Evolutionary conservation across 2,888 invertebrate species (phyloP).

Genomic region (Acronicta alni): DNA sequence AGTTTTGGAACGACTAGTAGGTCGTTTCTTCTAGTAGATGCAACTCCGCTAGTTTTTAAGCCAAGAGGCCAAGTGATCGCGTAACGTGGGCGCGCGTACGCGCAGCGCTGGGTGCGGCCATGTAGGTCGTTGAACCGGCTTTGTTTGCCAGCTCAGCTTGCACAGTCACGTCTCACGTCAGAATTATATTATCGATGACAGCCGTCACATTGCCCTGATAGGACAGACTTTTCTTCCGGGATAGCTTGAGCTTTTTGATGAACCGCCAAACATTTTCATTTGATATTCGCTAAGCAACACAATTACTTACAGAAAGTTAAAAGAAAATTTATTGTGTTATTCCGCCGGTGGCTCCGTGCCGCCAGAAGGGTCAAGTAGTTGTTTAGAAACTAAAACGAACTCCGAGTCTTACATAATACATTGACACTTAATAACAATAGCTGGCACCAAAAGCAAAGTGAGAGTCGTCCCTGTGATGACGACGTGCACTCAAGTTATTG

Average conservation of each 20-base stretch:
- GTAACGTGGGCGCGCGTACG: constrained; percentile 80
- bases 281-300: constrained; percentile 12
- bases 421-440: constrained; percentile 76
- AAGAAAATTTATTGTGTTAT: no score
- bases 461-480: constrained; percentile 64
- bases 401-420: constrained; percentile 56
- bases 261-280: constrained; percentile 27
- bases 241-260: constrained; percentile 31
- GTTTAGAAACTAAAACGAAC: constrained; percentile 35
- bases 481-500: constrained; percentile 52
- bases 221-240: constrained; percentile 43
- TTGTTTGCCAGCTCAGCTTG: constrained; percentile 89
- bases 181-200: constrained; percentile 80
- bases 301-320: no score
- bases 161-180: constrained; percentile 74
- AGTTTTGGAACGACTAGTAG: constrained; percentile 21
- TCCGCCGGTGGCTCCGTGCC: background rate
- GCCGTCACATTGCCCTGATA: constrained; percentile 61
- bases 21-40: constrained; percentile 41
- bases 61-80: constrained; percentile 66
- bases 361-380: constrained; percentile 8
- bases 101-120: constrained; percentile 82
- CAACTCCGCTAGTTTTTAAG: constrained; percentile 57
- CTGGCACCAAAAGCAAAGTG: constrained; percentile 69
- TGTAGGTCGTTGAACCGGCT: constrained; percentile 86